Evolutionary conservation across 2,797 vertebrate species (phyloP), one percentile per base, ranked within the genome.

Genomic region (Passerculus sandwichensis): DNA sequence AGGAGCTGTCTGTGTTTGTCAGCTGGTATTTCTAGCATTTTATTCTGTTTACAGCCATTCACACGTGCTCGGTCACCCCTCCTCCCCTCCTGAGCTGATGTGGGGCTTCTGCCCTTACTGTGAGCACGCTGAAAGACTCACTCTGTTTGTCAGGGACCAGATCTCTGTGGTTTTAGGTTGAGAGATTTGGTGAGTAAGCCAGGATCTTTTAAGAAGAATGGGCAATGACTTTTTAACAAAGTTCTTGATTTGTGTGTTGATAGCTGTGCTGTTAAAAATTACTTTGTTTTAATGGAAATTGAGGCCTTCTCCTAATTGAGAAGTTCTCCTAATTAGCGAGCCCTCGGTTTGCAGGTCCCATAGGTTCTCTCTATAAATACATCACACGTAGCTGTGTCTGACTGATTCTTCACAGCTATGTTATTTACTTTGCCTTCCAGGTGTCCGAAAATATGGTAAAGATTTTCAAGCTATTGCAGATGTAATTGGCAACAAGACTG

Each of bases 401-500:
- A 97, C 91, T 93, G 94, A 97, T 97, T 94, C 97, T 98, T 98
- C 98, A 98, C 98, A 98, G 98, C 98, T 98, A 97, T 98, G 97
- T 98, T 98, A 97, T 98, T 98, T 98, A 98, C 98, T 98, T 98
- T 98, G 97, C 98, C 97, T 98, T 98, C 98, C 98, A 99, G 99
- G 99, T 96, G 99, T 99, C 96, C 98, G 99, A 95, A 99, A 99
- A 97, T 99, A 99, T 73, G 99, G 99, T 88, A 99, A 99, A 98
- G 99, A 99, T 98, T 99, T 99, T 98, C 99, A 99, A 98, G 99
- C 99, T 98, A 99, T 99, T 97, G 99, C 99, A 79, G 99, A 99
- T 96, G 99, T 99, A 97, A 99, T 99, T 95, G 99, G 99, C 72
- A 99, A 99, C 98, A 99, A 99, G 98, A 99, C 99, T 89, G 98